A percentile compares a stretch with the other conserved stretches of the same genome.
Evolutionary conservation across 2,113 vertebrate species (phyloP).

Genomic region (Spermophilus dauricus): DNA sequence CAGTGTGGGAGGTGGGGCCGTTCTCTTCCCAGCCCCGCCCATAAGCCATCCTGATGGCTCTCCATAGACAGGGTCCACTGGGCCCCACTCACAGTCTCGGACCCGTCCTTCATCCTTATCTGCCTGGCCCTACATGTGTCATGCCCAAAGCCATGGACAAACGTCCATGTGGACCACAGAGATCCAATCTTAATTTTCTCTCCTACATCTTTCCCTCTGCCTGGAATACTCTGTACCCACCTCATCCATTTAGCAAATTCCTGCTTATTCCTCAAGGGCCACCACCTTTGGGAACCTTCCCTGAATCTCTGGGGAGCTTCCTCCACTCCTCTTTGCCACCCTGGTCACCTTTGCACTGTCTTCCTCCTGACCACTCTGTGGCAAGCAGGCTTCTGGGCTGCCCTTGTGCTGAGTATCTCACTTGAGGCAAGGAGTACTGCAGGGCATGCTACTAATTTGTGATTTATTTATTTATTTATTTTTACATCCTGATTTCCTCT

Average conservation of each 20-base stretch:
- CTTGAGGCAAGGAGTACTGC: too few relatives aligned
- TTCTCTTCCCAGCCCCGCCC: neutral
- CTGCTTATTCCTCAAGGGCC: too few relatives aligned
- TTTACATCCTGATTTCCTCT: neutral
- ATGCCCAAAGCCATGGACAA: neutral
- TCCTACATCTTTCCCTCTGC: neutral
- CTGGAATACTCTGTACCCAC: neutral
- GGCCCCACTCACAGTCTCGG: neutral
- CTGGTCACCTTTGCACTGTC: neutral
- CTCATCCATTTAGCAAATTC: neutral
- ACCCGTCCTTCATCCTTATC: neutral
- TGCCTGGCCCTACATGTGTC: neutral
- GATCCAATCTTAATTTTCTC: neutral
- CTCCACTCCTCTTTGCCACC: neutral
- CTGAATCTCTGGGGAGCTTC: neutral
- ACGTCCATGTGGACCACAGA: fast-evolving
- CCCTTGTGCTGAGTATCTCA: neutral
- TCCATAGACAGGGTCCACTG: neutral
- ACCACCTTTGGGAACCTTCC: neutral
- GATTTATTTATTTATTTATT: too few relatives aligned
- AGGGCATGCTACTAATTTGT: neutral
- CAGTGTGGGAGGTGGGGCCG: neutral
- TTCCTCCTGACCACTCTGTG: neutral
- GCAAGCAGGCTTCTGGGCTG: too few relatives aligned
- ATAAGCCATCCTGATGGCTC: neutral